These are phyloP conservation scores for Salticus scenicus DNA, from an alignment of 2,888 invertebrate genomes.

Conservation along the genomic window DNA sequence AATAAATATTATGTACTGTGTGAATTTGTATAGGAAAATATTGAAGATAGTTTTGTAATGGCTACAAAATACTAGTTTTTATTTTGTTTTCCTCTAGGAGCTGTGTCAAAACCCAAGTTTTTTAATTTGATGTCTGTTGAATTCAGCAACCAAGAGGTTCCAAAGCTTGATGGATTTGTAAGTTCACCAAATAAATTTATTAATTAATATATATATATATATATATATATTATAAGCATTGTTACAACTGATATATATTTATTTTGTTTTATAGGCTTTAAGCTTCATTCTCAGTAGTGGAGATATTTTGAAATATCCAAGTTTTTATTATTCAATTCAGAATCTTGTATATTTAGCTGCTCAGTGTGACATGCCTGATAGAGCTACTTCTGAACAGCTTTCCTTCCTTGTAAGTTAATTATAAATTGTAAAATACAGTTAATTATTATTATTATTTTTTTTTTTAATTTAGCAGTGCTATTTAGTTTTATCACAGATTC, in stretches of 20 bases:
- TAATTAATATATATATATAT: too few species aligned
- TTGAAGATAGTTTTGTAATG: too few species aligned
- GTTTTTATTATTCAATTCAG: constrained; percentile 89
- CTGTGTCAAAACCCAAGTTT: constrained; percentile 89
- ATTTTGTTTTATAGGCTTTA: constrained; percentile 80
- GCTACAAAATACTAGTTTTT: too few species aligned
- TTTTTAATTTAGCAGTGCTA: too few species aligned
- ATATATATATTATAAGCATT: too few species aligned
- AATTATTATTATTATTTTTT: too few species aligned
- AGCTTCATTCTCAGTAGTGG: constrained; percentile 95
- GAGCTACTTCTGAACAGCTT: constrained; percentile 73
- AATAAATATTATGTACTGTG: too few species aligned
- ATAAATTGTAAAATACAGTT: too few species aligned
- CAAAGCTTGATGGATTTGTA: constrained; percentile 86
- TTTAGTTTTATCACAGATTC: too few species aligned
- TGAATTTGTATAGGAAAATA: too few species aligned
- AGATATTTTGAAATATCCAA: constrained; percentile 91
- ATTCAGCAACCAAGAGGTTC: constrained; percentile 83
- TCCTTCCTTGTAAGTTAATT: constrained; percentile 73
- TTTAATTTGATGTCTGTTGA: constrained; percentile 90
- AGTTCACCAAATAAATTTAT: constrained; percentile 70
- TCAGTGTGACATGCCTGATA: constrained; percentile 77
- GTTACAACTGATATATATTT: too few species aligned
- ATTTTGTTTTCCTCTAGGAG: constrained; percentile 17
- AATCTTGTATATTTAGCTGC: constrained; percentile 88